Percentiles rank a stretch among this genome's conserved stretches.
phyloP scores from a whole-genome alignment of 2,888 invertebrate genomes.

The Andricus curvator region DNA sequence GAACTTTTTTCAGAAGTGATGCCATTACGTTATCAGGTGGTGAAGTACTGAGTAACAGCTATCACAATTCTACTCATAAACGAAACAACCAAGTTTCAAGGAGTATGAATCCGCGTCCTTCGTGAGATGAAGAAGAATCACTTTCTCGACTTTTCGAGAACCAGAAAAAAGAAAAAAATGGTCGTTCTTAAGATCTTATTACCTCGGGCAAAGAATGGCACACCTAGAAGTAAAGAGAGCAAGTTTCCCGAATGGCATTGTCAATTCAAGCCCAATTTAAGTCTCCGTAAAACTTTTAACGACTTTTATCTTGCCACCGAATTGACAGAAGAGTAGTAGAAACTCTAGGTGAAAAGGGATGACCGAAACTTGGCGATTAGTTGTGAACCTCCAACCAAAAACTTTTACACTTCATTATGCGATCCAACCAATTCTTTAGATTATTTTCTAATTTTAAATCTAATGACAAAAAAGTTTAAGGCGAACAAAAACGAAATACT shows the following conservation, averaged over 20 bases:
- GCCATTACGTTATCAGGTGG: not conserved
- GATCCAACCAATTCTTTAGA: not conserved
- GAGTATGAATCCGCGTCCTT: slow-evolving; percentile 11
- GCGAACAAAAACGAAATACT: not conserved
- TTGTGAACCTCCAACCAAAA: not conserved
- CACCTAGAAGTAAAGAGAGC: slow-evolving; percentile 37
- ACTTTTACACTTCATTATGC: slow-evolving; percentile 8
- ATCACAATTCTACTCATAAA: not conserved
- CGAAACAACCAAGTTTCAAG: slow-evolving; percentile 12
- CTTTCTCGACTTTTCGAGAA: slow-evolving; percentile 25
- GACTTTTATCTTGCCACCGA: slow-evolving; percentile 53
- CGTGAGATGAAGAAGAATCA: slow-evolving; percentile 40
- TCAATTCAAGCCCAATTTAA: slow-evolving; percentile 62
- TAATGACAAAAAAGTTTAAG: not conserved
- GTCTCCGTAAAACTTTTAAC: slow-evolving; percentile 60
- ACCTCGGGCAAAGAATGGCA: slow-evolving; percentile 41
- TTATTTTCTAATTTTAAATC: not conserved
- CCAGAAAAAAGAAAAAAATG: not conserved
- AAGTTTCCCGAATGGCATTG: slow-evolving; percentile 51
- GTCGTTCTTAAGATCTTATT: slow-evolving; percentile 35
- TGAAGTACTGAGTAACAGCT: not conserved
- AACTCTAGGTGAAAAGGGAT: slow-evolving; percentile 4
- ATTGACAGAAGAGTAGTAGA: slow-evolving; percentile 32
- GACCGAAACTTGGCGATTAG: slow-evolving; percentile 12
- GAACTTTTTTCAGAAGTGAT: not conserved